These are phyloP conservation scores for Saccostrea cuccullata DNA, from an alignment of 1,140 invertebrate species.

Conservation along the genomic window DNA sequence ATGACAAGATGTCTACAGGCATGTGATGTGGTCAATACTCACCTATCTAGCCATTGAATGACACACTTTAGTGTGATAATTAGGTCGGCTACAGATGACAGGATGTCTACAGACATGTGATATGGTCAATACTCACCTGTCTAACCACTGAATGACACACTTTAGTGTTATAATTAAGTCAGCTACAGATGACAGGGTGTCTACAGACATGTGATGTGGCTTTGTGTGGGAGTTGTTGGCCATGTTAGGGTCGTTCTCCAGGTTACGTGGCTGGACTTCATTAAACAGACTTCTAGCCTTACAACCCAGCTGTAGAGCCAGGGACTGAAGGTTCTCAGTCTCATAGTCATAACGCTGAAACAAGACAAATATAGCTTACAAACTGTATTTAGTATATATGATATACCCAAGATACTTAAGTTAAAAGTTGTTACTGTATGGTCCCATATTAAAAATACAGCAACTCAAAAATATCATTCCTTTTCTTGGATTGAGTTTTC, in stretches of 20 bases:
- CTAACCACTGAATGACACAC: conserved; percentile 90
- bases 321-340: conserved; percentile 92
- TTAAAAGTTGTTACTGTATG: no score
- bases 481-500: no score
- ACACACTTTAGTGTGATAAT: conserved; percentile 91
- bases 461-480: no score
- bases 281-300: conserved; percentile 89
- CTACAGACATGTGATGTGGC: conserved; percentile 83
- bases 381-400: no score
- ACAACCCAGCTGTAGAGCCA: conserved; percentile 91
- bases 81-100: conserved; percentile 89
- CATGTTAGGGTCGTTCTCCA: conserved; percentile 71
- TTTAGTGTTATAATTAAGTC: conserved; percentile 91
- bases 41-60: conserved; percentile 86
- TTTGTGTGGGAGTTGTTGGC: conserved; percentile 60
- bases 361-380: not conserved
- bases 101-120: no score
- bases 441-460: no score
- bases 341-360: conserved; percentile 92
- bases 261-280: conserved; percentile 65
- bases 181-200: conserved; percentile 90
- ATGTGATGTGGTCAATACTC: conserved; percentile 80
- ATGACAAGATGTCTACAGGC: conserved; percentile 89
- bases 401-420: no score
- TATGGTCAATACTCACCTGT: conserved; percentile 12